phyloP scores from a whole-genome alignment of 2,888 invertebrate genomes.

The Adelphocoris suturalis region DNA sequence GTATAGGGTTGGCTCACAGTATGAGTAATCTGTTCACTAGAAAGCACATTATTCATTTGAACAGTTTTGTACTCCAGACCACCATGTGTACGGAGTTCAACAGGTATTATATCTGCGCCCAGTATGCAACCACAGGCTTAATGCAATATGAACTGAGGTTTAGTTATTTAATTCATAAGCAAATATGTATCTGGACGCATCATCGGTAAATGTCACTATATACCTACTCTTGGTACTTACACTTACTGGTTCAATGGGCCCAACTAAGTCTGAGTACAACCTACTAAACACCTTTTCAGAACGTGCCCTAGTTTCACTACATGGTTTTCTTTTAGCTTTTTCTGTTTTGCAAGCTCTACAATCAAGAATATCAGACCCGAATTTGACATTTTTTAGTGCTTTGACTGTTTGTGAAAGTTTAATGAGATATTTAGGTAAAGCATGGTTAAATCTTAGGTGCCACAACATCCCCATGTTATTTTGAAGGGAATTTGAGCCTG shows the following conservation, averaged over 20 bases:
- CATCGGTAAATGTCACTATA: no score
- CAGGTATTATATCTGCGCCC: not conserved
- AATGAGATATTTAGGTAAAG: no score
- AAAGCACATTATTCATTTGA: not conserved
- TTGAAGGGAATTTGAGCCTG: no score
- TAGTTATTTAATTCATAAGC: slow-evolving; percentile 3
- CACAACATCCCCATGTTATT: no score
- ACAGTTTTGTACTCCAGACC: slow-evolving; percentile 11
- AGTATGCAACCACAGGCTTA: not conserved
- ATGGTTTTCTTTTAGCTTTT: slow-evolving; percentile 31
- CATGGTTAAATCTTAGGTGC: no score
- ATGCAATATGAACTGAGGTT: slow-evolving; percentile 6
- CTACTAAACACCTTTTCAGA: slow-evolving; percentile 29
- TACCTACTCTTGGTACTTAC: no score
- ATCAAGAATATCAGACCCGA: not conserved
- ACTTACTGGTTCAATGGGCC: not conserved
- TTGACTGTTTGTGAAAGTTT: not conserved
- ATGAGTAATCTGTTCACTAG: not conserved
- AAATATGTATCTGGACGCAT: no score
- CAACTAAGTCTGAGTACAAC: not conserved
- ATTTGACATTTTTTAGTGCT: slow-evolving; percentile 11
- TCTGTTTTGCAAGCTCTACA: not conserved
- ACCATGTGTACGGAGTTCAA: not conserved
- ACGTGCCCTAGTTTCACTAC: no score
- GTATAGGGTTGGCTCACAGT: no score